Base-by-base conservation (phyloP, 2,888 invertebrate species). In the Lepetodrilus schrolli region DNA sequence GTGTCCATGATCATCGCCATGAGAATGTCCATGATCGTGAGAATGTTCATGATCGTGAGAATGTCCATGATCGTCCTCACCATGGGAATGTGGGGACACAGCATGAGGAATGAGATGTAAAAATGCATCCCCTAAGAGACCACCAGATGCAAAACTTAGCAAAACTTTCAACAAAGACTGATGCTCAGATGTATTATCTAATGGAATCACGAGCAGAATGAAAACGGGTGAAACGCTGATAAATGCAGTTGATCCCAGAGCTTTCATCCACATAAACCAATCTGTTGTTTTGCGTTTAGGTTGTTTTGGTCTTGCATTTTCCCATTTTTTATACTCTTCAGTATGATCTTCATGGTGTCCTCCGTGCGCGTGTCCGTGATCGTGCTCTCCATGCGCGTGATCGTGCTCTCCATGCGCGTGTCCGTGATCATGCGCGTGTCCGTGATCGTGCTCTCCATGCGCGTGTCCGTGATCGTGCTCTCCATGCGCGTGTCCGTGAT, bases 91-190 rank as follows among this genome's bases (percentile, higher is more conserved):
- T 10, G 90, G 90, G 92, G 92, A 34, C 94, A 93, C 65, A 8
- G 99, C 98, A 91, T 99, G 99, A 0, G 99, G 99, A 88, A 99
- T 99, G 79, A 99, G 92, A 92, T 99, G 99, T 4, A 99, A 93
- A 91, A 99, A 99, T 0, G 99, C 99, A 92, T 99, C 99, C 5
- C 99, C 99, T 0, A 99, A 92, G 13, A 99, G 93, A 58, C 99
- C 97, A 49, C 91, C 91, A 30, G 91, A 90, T 3, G 91, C 91
- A 84, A 91, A 91, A 74, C 90, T 90, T 20, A 91, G 83, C 30
- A 92, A 75, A 49, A 98, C 93, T 92, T 98, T 99, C 5, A 99
- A 92, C 47, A 96, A 92, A 0, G 96, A 95, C 90, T 96, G 94
- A 90, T 96, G 95, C 85, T 95, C 94, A 72, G 94, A 93, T 79